Base-by-base conservation (phyloP, 2,888 invertebrate genomes). In the Hylaea fasciaria region DNA sequence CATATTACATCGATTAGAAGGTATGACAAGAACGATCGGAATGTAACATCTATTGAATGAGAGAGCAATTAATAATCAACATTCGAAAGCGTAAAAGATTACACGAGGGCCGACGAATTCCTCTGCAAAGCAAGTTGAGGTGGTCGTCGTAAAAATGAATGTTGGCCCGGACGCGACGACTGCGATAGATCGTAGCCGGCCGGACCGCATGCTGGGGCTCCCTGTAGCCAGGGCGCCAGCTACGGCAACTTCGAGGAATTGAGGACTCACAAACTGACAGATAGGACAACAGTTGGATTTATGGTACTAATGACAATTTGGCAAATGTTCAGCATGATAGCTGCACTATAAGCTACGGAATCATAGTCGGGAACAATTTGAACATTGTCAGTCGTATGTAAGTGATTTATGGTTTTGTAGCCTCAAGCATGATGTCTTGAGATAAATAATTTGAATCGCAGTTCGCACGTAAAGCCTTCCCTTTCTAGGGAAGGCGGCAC, bases 71-170 rank as follows among this genome's bases (percentile, higher is more conserved):
- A 88, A 87, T 87, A 87, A 86, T 86, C 83, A 85, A 85, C 83
- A 85, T 87, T 86, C 74, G 86, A 88, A 87, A 88, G 87, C 87
- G 86, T 88, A 85, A 86, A 87, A 86, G 86, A 86, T 87, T 85
- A 86, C 82, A 87, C 85, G 83, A 82, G 80, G 81, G 80, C 82
- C 83, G 85, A 81, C 79, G 80, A 86, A 87, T 86, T 86, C 83
- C 80, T 81, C 71, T 69, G 76, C 77, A 72, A 71, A 72, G 76
- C 80, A 39, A 62, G 61, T 48, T 48, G 48, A 57, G 56, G 61
- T 52, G 56, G 56, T 57, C 57, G 57, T 57, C 49, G 52, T 62
- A 57, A 62, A 62, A 62, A 56, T 56, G 61, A 62, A 62, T 62
- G 56, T 62, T 62, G 61, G 49, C 13, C n/a, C 49, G n/a, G n/a